Evolutionary conservation across 2,888 invertebrate genomes (phyloP).

Genomic region (Muschampia plurimacula): DNA sequence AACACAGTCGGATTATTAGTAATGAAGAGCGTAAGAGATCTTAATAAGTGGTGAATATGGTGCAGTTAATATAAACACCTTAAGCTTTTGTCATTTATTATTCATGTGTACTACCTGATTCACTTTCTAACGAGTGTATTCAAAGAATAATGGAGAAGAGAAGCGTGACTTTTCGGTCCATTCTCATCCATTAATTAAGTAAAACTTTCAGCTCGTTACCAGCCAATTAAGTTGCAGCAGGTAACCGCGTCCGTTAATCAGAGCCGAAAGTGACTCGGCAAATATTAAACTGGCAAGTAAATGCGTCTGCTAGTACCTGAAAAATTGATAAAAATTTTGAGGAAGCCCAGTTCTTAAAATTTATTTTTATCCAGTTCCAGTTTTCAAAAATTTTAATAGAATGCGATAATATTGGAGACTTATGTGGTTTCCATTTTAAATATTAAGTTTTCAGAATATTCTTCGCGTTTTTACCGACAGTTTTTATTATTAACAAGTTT

Average conservation of each 20-base stretch:
- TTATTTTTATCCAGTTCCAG: no score
- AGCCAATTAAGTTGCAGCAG: conserved; percentile 68
- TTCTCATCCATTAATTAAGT: conserved; percentile 73
- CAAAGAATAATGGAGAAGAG: conserved; percentile 64
- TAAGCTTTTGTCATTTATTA: conserved; percentile 9
- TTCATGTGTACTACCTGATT: conserved; percentile 44
- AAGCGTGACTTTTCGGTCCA: conserved; percentile 56
- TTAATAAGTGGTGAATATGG: conserved; percentile 14
- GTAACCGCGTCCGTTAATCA: conserved; percentile 61
- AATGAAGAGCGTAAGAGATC: conserved; percentile 6
- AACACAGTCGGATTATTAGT: background rate
- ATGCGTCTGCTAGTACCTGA: background rate
- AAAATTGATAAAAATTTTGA: background rate
- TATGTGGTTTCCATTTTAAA: no score
- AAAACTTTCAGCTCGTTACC: conserved; percentile 74
- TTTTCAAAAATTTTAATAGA: no score
- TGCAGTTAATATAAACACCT: background rate
- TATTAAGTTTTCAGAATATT: no score
- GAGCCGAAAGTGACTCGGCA: conserved; percentile 68
- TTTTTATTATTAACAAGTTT: no score
- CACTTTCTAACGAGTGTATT: conserved; percentile 69
- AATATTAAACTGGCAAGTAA: conserved; percentile 42
- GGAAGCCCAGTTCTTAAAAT: no score
- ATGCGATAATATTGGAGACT: no score
- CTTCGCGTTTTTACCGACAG: no score